These are phyloP conservation scores for Pseudotriccus pelzelni DNA, from an alignment of 2,797 vertebrate species.

Conservation along the genomic window DNA sequence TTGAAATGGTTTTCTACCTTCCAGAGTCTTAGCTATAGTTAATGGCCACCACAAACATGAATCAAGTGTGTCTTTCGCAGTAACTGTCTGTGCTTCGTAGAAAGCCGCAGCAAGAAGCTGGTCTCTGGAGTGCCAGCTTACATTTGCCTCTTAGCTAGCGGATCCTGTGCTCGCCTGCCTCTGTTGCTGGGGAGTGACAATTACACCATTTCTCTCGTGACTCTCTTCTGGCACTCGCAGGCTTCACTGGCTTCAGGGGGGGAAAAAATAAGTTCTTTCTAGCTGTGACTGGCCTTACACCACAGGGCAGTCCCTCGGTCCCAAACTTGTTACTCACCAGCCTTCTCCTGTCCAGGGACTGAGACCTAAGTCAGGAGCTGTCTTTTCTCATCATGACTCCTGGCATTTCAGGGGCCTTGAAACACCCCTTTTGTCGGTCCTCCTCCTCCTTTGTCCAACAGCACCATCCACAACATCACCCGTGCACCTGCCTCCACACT, in stretches of 20 bases:
- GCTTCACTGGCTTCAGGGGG: not conserved
- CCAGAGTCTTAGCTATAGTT: not conserved
- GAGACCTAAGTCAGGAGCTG: not conserved
- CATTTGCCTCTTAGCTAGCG: not conserved
- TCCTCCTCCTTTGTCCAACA: not conserved
- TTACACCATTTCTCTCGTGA: not conserved
- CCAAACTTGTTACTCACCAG: not conserved
- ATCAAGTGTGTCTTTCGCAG: not conserved
- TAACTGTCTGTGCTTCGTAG: not conserved
- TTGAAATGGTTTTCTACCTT: not conserved
- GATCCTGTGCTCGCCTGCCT: not conserved
- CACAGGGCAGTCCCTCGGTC: not conserved
- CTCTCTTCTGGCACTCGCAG: not conserved
- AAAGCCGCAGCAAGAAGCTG: not conserved
- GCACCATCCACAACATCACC: not conserved
- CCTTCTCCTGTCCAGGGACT: not conserved
- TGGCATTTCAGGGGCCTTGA: not conserved
- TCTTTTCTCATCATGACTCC: not conserved
- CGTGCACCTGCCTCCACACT: not conserved
- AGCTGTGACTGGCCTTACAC: not conserved
- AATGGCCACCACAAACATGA: not conserved
- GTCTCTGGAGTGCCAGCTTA: not conserved
- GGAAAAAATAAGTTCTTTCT: not conserved
- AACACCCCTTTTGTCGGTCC: not conserved
- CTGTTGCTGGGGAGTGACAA: rapidly evolving